A percentile compares a stretch with the other conserved stretches of the same genome.
Conservation (phyloP, 2,888 invertebrate genomes). For the Teinopalpus imperialis region DNA sequence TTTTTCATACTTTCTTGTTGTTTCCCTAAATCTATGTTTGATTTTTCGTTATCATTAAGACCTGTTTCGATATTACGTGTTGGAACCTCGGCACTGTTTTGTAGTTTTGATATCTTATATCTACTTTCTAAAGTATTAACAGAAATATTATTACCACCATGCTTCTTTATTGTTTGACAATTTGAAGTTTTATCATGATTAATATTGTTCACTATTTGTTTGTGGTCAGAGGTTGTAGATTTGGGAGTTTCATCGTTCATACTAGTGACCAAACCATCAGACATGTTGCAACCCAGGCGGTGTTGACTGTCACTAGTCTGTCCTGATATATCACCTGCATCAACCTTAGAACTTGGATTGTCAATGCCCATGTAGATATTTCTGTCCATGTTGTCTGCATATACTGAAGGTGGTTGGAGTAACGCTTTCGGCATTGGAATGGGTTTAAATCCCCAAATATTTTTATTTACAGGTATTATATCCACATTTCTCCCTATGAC, state of each 20-base stretch:
- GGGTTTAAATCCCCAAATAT: constrained; percentile 42
- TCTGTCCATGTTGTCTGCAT: constrained; percentile 30
- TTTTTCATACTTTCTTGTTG: not conserved
- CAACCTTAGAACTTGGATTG: constrained; percentile 40
- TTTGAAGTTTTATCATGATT: constrained; percentile 7
- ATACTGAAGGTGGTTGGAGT: constrained; percentile 27
- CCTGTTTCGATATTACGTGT: not conserved
- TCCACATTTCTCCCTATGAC: constrained; percentile 44
- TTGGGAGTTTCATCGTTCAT: not conserved
- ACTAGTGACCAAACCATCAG: constrained; percentile 10
- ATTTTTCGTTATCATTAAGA: not conserved
- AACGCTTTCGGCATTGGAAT: constrained; percentile 48
- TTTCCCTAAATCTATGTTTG: not conserved
- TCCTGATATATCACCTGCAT: constrained; percentile 45
- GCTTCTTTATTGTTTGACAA: constrained; percentile 3
- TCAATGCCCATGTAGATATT: constrained; percentile 44
- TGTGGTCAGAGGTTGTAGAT: not conserved
- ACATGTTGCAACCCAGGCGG: not conserved
- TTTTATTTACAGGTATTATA: constrained; percentile 45
- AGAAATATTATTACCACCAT: not conserved
- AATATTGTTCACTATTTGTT: not conserved
- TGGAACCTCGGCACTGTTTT: constrained; percentile 19
- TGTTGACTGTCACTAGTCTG: constrained; percentile 25
- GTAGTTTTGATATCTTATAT: constrained; percentile 42
- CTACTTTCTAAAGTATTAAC: constrained; percentile 17